Evolutionary conservation across 1,140 invertebrate species (phyloP), one percentile per base, ranked within the genome.

Genomic region (Listronotus oregonensis): DNA sequence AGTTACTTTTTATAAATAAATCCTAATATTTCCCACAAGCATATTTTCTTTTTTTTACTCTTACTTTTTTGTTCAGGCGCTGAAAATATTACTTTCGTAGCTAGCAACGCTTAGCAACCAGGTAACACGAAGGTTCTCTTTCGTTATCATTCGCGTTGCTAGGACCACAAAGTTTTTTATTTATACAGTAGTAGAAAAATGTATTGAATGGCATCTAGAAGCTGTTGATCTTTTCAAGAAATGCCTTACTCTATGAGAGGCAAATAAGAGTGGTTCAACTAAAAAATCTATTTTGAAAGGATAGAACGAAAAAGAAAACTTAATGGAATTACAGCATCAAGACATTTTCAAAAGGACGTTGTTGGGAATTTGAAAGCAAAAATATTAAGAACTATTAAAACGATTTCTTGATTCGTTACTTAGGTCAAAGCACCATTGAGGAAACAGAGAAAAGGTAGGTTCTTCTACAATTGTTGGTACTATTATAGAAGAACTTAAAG

Each of bases 401-500:
- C 66, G 73, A 74, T 61, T 74, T 71, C 15, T 47, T 74, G 5
- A 71, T 74, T 37, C 66, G 65, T 17, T 70, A 70, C 52, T 44
- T 70, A 39, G 67, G 44, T 56, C 54, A 61, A 46, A 59, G 17
- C 15, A 57, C 63, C 43, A 63, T 65, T 17, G 62, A 72, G 12
- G 66, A 70, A 57, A 15, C 10, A 11, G 67, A 39, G 47, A 63
- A 54, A 17, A 64, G 4, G 60, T 44, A 11, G 46, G 10, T 14
- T 37, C 47, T 39, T 32, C 42, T 9, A 12, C 49, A 15, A 56
- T 64, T 47, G 14, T 70, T 44, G 71, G 73, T 8, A 68, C 62
- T 12, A 58, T 71, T 12, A 66, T 74, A 40, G 73, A 74, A 51
- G 73, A 74, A 57, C 52, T 73, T 11, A 73, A 68, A 61, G 65